Evolutionary conservation across 2,113 vertebrate species (phyloP).

Genomic region (Gadus chalcogrammus): DNA sequence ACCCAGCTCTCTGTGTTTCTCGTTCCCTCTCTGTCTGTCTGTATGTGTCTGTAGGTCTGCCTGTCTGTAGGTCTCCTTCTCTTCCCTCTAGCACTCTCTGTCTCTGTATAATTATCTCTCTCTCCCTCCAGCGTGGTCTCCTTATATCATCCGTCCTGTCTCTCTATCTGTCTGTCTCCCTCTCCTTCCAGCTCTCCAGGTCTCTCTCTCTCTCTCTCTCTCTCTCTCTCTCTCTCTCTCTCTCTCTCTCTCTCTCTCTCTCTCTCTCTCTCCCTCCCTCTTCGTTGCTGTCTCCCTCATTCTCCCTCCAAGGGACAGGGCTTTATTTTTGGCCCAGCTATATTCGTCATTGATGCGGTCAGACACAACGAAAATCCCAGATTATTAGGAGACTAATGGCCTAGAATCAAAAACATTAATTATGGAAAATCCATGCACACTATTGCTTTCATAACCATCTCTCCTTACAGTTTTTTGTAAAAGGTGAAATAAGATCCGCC

Average conservation of each 20-base stretch:
- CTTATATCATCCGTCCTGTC: too few species aligned
- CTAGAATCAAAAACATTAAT: constrained; percentile 33
- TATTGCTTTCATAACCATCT: not conserved
- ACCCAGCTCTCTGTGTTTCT: too few species aligned
- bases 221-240: not conserved
- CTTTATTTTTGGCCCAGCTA: constrained; percentile 41
- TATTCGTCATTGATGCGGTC: constrained; percentile 49
- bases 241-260: not conserved
- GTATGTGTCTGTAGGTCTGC: too few species aligned
- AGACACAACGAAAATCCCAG: constrained; percentile 49
- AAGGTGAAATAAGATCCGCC: not conserved
- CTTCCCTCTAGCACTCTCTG: not conserved
- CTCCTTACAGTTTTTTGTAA: not conserved
- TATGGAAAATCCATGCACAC: constrained; percentile 12
- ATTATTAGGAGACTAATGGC: constrained; percentile 33
- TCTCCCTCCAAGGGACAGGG: constrained; percentile 34
- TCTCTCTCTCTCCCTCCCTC: not conserved
- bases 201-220: not conserved
- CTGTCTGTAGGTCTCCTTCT: constrained; percentile 10
- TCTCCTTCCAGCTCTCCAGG: constrained; percentile 11
- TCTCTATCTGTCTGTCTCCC: not conserved
- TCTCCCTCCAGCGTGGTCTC: not conserved
- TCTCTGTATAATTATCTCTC: not conserved
- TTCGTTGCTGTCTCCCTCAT: constrained; percentile 12
- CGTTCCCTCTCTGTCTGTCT: too few species aligned